These are phyloP conservation scores for Anadara kagoshimensis DNA, from an alignment of 1,140 invertebrate species.

Conservation along the genomic window DNA sequence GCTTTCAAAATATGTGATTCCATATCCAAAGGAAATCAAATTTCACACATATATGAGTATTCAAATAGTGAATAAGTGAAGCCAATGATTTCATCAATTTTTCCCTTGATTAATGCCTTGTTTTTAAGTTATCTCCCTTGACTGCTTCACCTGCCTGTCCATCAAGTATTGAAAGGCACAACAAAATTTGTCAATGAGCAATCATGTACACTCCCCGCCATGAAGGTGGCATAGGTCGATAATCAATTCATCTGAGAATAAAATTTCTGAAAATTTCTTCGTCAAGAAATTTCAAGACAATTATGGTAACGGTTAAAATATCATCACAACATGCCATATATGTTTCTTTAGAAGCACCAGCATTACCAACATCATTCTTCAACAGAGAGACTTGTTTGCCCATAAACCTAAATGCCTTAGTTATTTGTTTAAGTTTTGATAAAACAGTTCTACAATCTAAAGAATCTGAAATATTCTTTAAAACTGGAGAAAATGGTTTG, in stretches of 20 bases:
- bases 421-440: conserved; percentile 36
- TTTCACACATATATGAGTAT: no score
- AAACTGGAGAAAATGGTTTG: conserved; percentile 14
- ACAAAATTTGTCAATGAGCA: conserved; percentile 42
- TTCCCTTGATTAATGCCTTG: no score
- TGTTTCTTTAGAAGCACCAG: conserved; percentile 7
- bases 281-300: conserved; percentile 30
- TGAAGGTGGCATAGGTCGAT: conserved; percentile 41
- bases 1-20: no score
- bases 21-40: no score
- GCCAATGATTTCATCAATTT: no score
- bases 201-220: conserved; percentile 44
- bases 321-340: conserved; percentile 42
- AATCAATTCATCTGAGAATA: conserved; percentile 38
- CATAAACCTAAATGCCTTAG: conserved; percentile 22
- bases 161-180: conserved; percentile 42
- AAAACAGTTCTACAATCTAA: conserved; percentile 1
- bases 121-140: no score
- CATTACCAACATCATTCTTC: conserved; percentile 1
- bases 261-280: conserved; percentile 26
- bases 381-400: conserved; percentile 19
- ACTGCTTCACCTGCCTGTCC: conserved; percentile 17
- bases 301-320: conserved; percentile 38
- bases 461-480: not conserved
- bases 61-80: no score